phyloP scores from a whole-genome alignment of 2,888 invertebrate genomes.

The Ecdyonurus torrentis region DNA sequence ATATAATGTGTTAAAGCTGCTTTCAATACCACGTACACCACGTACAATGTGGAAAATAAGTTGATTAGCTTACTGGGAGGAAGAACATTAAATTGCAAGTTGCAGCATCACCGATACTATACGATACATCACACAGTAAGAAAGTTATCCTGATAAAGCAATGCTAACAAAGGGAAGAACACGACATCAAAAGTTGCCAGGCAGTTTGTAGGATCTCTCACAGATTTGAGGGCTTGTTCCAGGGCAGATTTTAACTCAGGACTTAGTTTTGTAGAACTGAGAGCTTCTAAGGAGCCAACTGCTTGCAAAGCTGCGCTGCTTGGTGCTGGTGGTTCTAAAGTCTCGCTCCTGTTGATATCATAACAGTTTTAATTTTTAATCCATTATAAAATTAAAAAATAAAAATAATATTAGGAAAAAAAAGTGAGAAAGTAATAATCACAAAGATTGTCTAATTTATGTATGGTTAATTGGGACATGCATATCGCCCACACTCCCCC shows the following conservation, averaged over 20 bases:
- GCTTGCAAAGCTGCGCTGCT: conserved; percentile 27
- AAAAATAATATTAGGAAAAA: no score
- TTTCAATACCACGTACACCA: no score
- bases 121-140: not conserved
- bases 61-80: no score
- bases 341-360: conserved; percentile 12
- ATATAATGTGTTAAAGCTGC: no score
- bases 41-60: no score
- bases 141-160: not conserved
- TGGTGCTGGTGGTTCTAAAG: conserved; percentile 23
- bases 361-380: not conserved
- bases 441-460: no score
- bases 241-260: conserved; percentile 25
- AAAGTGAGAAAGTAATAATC: no score
- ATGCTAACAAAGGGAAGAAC: not conserved
- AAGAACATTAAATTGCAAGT: no score
- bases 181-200: conserved; percentile 7
- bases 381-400: not conserved
- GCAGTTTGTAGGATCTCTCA: conserved; percentile 15
- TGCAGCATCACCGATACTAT: no score
- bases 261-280: conserved; percentile 28
- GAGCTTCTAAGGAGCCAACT: conserved; percentile 26
- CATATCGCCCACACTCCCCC: no score
- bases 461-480: no score
- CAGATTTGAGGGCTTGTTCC: conserved; percentile 24